Base-by-base conservation (phyloP, 2,888 invertebrate species). In the Bedellia somnulentella region DNA sequence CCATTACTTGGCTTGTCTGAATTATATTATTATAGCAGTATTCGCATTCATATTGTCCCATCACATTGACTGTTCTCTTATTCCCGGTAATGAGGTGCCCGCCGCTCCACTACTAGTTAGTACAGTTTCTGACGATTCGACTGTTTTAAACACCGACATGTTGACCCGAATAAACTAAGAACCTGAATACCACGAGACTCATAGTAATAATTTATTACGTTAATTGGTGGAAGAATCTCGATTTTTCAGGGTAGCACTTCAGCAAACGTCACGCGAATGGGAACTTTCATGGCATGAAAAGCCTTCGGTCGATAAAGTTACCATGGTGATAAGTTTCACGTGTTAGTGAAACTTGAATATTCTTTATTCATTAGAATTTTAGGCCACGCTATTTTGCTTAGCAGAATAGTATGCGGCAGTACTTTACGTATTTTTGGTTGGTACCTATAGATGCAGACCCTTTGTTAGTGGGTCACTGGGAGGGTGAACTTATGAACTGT, bases 271-370 rank as follows among this genome's bases (percentile, higher is more conserved):
- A 73, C 71, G 70, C 70, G 62, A 67, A 51, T 57, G 63, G 43
- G 46, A 47, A 48, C 51, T 49, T 55, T 66, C 67, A n/a, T 63
- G 66, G 62, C 55, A 55, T 52, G 70, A 62, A 73, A 73, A 66
- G 64, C 64, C 70, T 58, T 54, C 58, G 70, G 54, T 75, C 75
- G 73, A 75, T 75, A 73, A 43, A 27, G 63, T 75, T 52, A 58
- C 48, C 61, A 71, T 73, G 58, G 64, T 37, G 57, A 73, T 57
- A 57, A 66, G 71, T 67, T 73, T 71, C 58, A 67, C 56, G 62
- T 64, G 61, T 46, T 51, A 43, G 46, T 54, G 53, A 59, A 13
- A 49, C 53, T 51, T 47, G 44, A 51, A 51, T 45, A 47, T 59
- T 60, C 62, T 61, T 58, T 52, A 57, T 44, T 35, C 52, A 67